phyloP scores from a whole-genome alignment of 2,113 vertebrate genomes.

The Peucedramus taeniatus region DNA sequence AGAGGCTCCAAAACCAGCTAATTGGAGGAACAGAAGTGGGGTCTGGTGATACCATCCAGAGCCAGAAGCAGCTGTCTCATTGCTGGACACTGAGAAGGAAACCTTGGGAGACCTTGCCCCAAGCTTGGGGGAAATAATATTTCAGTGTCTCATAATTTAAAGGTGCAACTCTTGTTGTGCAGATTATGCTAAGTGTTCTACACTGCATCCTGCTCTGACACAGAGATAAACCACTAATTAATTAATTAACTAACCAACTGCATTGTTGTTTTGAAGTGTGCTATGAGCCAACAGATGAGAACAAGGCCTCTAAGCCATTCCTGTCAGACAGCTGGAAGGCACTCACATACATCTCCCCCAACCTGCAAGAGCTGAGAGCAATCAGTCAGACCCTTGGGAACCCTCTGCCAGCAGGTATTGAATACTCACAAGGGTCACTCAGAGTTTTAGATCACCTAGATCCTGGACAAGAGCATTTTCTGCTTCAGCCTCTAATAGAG shows the following conservation, averaged over 20 bases:
- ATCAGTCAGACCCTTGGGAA: constrained; percentile 81
- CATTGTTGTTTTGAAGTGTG: constrained; percentile 78
- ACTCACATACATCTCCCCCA: constrained; percentile 83
- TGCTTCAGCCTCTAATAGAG: not conserved
- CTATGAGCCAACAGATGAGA: constrained; percentile 86
- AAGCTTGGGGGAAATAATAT: not conserved
- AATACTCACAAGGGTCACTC: not conserved
- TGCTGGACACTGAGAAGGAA: not conserved
- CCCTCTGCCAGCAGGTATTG: constrained; percentile 78
- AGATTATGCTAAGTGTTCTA: not conserved
- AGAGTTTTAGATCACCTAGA: not conserved
- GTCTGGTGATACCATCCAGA: not conserved
- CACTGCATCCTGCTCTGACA: not conserved
- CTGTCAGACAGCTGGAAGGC: constrained; percentile 86
- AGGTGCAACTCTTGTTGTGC: accelerated
- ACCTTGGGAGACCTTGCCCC: not conserved
- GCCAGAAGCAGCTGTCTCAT: not conserved
- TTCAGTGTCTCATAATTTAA: not conserved
- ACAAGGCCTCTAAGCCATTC: constrained; percentile 87
- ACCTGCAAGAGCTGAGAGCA: constrained; percentile 80
- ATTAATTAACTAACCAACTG: not conserved
- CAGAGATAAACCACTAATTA: not conserved
- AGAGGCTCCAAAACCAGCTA: not conserved
- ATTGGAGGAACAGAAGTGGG: not conserved
- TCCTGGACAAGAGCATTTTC: not conserved